Evolutionary conservation across 2,113 vertebrate genomes (phyloP).

Genomic region (Anarrhichthys ocellatus): DNA sequence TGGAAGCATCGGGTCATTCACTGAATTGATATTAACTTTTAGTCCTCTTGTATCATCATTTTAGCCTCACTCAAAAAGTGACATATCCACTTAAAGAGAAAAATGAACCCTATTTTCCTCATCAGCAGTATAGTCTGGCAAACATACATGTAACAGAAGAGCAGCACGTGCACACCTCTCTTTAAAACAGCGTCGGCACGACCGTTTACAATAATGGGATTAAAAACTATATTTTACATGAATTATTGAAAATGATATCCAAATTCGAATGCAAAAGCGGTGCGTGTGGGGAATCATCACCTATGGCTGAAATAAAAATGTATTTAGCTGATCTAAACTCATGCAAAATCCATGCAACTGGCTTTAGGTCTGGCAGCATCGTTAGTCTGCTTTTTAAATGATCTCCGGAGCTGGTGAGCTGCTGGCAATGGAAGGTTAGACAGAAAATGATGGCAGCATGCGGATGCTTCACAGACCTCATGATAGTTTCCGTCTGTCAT

Average conservation of each 20-base stretch:
- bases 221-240: constrained; percentile 40
- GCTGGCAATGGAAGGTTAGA: constrained; percentile 96
- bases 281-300: constrained; percentile 56
- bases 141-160: constrained; percentile 46
- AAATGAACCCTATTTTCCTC: constrained; percentile 78
- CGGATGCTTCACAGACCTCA: constrained; percentile 99
- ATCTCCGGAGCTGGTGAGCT: constrained; percentile 92
- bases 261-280: constrained; percentile 30
- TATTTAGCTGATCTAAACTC: constrained; percentile 87
- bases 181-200: background rate
- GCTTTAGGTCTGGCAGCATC: constrained; percentile 91
- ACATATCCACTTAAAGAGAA: constrained; percentile 82
- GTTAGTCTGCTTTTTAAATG: constrained; percentile 97
- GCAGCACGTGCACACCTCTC: constrained; percentile 3
- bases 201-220: constrained; percentile 5
- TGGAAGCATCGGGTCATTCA: constrained; percentile 77
- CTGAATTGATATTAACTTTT: constrained; percentile 81
- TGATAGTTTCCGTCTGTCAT: constrained; percentile 99
- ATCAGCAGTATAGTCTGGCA: constrained; percentile 67
- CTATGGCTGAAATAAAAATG: constrained; percentile 75
- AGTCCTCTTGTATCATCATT: constrained; percentile 83
- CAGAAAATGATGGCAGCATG: constrained; percentile 96
- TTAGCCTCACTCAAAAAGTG: constrained; percentile 78
- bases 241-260: constrained; percentile 44
- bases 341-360: constrained; percentile 87